These are phyloP conservation scores for Scophthalmus maximus DNA, from an alignment of 2,113 vertebrate genomes.

Conservation along the genomic window DNA sequence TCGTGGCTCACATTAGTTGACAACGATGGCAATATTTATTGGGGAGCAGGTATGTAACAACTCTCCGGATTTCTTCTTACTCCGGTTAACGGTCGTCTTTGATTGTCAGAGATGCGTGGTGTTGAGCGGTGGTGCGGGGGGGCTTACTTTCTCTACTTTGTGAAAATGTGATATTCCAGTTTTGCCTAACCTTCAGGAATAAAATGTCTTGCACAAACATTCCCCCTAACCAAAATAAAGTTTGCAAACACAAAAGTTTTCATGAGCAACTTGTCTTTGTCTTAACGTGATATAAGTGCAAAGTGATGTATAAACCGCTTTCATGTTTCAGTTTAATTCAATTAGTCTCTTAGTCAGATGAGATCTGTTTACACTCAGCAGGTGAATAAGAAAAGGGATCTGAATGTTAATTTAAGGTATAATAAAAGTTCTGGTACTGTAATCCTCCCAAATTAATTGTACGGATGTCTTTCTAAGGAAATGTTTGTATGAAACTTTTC, in stretches of 20 bases:
- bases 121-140: slow-evolving; percentile 49
- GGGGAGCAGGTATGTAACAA: not conserved
- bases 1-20: slow-evolving; percentile 13
- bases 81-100: slow-evolving; percentile 20
- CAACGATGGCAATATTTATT: slow-evolving; percentile 8
- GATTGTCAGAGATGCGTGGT: slow-evolving; percentile 8
- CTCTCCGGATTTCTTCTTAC: slow-evolving; percentile 46
- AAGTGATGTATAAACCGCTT: no score
- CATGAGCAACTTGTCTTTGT: slow-evolving; percentile 5
- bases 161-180: slow-evolving; percentile 82
- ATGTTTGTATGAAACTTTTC: no score
- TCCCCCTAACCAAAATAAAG: slow-evolving; percentile 85
- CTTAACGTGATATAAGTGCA: no score
- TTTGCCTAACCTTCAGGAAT: slow-evolving; percentile 82
- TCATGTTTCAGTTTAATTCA: no score
- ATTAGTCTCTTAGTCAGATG: no score
- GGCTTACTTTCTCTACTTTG: slow-evolving; percentile 71
- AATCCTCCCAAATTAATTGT: no score
- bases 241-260: slow-evolving; percentile 77
- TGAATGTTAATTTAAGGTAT: no score
- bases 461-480: no score
- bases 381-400: no score
- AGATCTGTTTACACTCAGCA: no score
- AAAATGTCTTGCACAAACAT: slow-evolving; percentile 85
- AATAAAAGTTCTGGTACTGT: no score